Percentiles rank a stretch among this genome's conserved stretches.
These are phyloP conservation scores for Autographa gamma DNA, from an alignment of 2,888 invertebrate genomes.

Conservation along the genomic window DNA sequence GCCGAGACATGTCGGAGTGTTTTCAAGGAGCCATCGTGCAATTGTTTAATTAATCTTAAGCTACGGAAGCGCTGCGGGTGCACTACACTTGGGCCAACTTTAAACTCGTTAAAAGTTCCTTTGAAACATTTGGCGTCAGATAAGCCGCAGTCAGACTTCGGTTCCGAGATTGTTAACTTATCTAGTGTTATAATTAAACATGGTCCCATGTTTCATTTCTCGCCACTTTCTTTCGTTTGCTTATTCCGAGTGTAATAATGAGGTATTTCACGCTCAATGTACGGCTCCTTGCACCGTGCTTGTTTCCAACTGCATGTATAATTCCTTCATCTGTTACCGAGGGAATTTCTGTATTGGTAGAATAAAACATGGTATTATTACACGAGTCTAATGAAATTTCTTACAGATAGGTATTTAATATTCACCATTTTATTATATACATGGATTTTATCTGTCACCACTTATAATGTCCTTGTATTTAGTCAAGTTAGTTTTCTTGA, in stretches of 20 bases:
- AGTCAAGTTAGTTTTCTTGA: background rate
- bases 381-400: background rate
- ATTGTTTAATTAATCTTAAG: conserved; percentile 89
- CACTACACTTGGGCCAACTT: conserved; percentile 87
- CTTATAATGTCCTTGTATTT: background rate
- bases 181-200: conserved; percentile 87
- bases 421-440: no score
- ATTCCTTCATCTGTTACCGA: background rate
- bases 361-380: background rate
- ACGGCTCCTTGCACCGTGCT: conserved; percentile 18
- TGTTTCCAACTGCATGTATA: conserved; percentile 17
- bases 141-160: conserved; percentile 87
- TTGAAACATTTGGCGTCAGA: conserved; percentile 89
- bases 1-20: conserved; percentile 88
- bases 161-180: conserved; percentile 86
- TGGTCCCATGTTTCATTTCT: conserved; percentile 71
- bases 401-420: no score
- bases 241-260: conserved; percentile 36
- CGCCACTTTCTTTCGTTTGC: conserved; percentile 56
- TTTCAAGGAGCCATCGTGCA: conserved; percentile 88
- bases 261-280: conserved; percentile 38
- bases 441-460: no score
- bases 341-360: background rate
- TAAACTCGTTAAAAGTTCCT: conserved; percentile 89
- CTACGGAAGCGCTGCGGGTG: conserved; percentile 83